Evolutionary conservation across 2,888 invertebrate genomes (phyloP).

Genomic region (Encarsia formosa): DNA sequence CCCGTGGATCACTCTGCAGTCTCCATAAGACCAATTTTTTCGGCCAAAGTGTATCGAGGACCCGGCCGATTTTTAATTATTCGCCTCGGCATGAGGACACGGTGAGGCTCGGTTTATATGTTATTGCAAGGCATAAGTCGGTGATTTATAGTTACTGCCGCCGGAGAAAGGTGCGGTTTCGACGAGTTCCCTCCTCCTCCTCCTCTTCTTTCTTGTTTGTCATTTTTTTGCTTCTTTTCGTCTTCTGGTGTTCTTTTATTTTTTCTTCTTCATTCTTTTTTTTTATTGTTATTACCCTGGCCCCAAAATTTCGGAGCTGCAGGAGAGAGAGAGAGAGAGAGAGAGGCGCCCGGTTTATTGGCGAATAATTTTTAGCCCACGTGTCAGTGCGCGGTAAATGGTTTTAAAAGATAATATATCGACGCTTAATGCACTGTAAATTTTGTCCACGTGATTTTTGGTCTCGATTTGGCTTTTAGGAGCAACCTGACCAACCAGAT

Average conservation of each 20-base stretch:
- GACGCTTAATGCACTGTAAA: conserved; percentile 24
- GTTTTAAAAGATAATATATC: conserved; percentile 19
- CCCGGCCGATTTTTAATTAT: no score
- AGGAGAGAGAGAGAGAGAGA: no score
- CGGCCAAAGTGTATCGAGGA: no score
- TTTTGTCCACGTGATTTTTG: conserved; percentile 15
- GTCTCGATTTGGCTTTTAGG: conserved; percentile 17
- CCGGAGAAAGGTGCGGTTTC: conserved; percentile 29
- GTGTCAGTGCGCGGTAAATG: conserved; percentile 6
- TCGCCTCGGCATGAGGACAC: no score
- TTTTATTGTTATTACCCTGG: conserved; percentile 7
- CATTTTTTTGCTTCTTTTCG: neutral
- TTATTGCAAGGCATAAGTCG: no score
- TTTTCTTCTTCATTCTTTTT: neutral
- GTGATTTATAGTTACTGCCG: no score
- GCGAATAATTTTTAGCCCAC: conserved; percentile 12
- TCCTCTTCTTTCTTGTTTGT: conserved; percentile 7
- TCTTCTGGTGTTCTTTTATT: neutral
- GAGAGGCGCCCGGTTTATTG: conserved; percentile 5
- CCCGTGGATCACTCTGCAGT: no score
- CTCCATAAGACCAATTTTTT: no score
- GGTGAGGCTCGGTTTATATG: no score
- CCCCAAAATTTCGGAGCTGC: conserved; percentile 6
- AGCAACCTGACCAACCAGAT: no score
- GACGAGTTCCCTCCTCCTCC: conserved; percentile 6